phyloP scores from a whole-genome alignment of 2,888 invertebrate genomes.

The Chrysolina haemoptera region DNA sequence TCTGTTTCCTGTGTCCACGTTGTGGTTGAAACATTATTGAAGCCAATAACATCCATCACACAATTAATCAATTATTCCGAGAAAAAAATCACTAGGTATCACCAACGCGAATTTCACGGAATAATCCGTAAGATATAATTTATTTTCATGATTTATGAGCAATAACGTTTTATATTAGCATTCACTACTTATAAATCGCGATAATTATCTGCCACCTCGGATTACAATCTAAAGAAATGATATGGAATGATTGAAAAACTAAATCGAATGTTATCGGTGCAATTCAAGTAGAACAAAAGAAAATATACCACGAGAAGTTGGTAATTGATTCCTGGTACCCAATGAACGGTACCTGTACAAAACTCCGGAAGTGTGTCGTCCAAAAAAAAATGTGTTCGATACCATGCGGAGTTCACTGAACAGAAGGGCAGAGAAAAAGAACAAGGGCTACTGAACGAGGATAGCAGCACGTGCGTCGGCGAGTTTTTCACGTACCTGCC shows the following conservation, averaged over 20 bases:
- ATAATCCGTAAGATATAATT: constrained; percentile 17
- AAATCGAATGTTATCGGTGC: constrained; percentile 2
- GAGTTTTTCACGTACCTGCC: no score
- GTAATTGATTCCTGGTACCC: background rate
- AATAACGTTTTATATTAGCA: constrained; percentile 19
- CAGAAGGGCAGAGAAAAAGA: no score
- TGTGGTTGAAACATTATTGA: background rate
- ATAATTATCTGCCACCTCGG: constrained; percentile 7
- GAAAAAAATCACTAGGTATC: background rate
- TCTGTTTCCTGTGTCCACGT: no score
- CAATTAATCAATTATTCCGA: background rate
- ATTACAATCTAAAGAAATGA: background rate
- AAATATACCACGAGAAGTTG: background rate
- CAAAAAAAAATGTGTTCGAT: no score
- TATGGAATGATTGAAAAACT: background rate
- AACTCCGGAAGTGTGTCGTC: background rate
- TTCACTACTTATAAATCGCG: background rate
- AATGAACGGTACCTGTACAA: background rate
- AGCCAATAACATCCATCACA: background rate
- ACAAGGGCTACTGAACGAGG: no score
- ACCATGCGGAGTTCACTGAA: no score
- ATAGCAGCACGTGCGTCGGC: no score
- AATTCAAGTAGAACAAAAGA: background rate
- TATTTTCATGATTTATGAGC: constrained; percentile 1
- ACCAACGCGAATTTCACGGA: constrained; percentile 18